Percentiles rank a stretch among this genome's conserved stretches.
phyloP scores from a whole-genome alignment of 2,888 invertebrate species.

The Quadroppia sp. region DNA sequence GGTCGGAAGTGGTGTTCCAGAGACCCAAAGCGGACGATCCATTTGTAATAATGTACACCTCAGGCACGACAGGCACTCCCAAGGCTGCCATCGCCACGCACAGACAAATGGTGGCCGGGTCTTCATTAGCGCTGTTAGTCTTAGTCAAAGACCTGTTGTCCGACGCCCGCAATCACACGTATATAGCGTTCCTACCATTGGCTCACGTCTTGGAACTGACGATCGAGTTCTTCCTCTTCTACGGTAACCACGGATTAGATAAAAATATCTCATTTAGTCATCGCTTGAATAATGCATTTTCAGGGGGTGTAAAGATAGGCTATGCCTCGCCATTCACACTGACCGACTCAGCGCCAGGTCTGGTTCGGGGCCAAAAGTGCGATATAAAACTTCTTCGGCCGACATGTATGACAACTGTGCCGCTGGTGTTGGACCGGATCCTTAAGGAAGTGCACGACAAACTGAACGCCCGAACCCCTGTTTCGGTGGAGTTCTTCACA shows the following conservation, averaged over 20 bases:
- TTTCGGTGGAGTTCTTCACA: conserved; percentile 36
- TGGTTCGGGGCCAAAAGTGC: conserved; percentile 82
- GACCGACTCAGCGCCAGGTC: conserved; percentile 73
- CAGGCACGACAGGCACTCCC: conserved; percentile 58
- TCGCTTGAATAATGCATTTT: conserved; percentile 49
- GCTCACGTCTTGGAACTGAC: conserved; percentile 95
- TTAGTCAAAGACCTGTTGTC: conserved; percentile 32
- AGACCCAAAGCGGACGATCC: conserved; percentile 62
- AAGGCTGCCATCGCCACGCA: conserved; percentile 50
- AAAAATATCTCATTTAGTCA: background rate
- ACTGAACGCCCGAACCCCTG: conserved; percentile 37
- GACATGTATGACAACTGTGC: conserved; percentile 91
- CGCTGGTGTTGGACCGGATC: conserved; percentile 87
- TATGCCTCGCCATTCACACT: conserved; percentile 57
- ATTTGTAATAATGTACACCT: conserved; percentile 97
- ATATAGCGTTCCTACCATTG: conserved; percentile 91
- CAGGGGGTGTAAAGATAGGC: conserved; percentile 60
- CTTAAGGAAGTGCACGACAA: conserved; percentile 41
- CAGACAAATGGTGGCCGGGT: conserved; percentile 44
- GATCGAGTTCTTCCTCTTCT: conserved; percentile 60
- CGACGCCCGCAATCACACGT: conserved; percentile 61
- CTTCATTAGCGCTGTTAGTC: conserved; percentile 7
- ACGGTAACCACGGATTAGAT: conserved; percentile 8
- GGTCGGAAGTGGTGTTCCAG: background rate
- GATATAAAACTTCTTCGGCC: conserved; percentile 86